These are phyloP conservation scores for Macroglossus sobrinus DNA, from an alignment of 2,113 vertebrate species.

Conservation along the genomic window DNA sequence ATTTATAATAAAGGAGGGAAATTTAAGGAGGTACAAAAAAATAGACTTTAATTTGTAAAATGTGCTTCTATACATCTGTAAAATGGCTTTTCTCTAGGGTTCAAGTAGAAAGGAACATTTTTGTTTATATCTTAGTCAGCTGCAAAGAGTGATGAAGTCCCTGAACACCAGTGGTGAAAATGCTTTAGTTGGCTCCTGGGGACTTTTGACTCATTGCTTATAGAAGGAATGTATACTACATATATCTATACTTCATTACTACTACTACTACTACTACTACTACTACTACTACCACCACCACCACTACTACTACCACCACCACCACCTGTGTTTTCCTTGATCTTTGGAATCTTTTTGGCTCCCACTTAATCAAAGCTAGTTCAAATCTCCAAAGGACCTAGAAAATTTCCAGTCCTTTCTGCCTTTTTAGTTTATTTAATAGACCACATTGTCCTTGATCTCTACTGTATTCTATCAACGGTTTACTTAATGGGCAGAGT, in stretches of 20 bases:
- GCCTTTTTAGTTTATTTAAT: conserved; percentile 29
- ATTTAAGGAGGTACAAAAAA: conserved; percentile 2
- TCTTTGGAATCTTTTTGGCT: background rate
- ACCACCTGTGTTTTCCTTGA: background rate
- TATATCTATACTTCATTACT: background rate
- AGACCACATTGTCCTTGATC: conserved; percentile 37
- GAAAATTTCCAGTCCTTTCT: background rate
- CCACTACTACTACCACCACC: too few relatives aligned
- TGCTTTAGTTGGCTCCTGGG: background rate
- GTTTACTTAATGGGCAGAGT: conserved; percentile 8
- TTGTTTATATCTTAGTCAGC: conserved; percentile 18
- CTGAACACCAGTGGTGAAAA: background rate
- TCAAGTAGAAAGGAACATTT: background rate
- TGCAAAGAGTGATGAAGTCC: background rate
- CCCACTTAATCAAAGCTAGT: conserved; percentile 9
- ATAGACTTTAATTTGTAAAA: background rate
- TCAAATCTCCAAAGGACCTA: background rate
- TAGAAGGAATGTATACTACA: accelerated
- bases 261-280: too few relatives aligned
- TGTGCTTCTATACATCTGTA: background rate
- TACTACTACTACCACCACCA: too few relatives aligned
- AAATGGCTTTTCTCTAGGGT: conserved; percentile 31
- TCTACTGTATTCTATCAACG: conserved; percentile 44
- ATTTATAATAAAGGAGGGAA: background rate
- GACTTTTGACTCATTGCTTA: background rate